These are phyloP conservation scores for Endotricha flammealis DNA, from an alignment of 2,888 invertebrate species.

Conservation along the genomic window DNA sequence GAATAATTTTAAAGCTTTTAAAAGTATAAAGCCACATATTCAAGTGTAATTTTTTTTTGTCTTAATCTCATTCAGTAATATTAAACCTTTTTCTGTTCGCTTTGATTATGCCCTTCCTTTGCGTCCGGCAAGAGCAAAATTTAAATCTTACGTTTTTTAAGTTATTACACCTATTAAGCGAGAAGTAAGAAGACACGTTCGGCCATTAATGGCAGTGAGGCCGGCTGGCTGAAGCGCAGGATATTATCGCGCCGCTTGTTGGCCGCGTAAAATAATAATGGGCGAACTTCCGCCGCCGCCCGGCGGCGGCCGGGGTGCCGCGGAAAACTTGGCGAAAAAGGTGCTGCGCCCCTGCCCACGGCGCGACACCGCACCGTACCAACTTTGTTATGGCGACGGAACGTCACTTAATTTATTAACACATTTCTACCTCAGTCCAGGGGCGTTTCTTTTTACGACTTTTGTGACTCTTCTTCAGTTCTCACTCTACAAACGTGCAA, in stretches of 20 bases:
- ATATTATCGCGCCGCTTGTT: constrained; percentile 80
- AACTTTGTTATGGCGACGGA: constrained; percentile 57
- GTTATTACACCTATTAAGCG: constrained; percentile 75
- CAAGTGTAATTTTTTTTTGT: too few relatives aligned
- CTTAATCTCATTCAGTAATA: too few relatives aligned
- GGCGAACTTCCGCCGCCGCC: constrained; percentile 78
- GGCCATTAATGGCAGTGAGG: constrained; percentile 63
- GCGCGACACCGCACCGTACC: constrained; percentile 55
- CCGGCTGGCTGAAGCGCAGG: constrained; percentile 58
- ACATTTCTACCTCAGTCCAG: constrained; percentile 56
- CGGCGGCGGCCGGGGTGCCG: constrained; percentile 37
- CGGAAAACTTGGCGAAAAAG: constrained; percentile 74
- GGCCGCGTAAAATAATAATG: constrained; percentile 80
- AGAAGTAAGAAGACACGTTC: constrained; percentile 74
- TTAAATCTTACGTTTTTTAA: constrained; percentile 64
- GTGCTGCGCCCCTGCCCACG: constrained; percentile 69
- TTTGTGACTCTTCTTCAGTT: constrained; percentile 60
- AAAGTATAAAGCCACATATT: too few relatives aligned
- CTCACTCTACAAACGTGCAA: constrained; percentile 48
- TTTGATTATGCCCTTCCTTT: constrained; percentile 9
- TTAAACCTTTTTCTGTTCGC: background rate
- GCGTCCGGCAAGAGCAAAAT: constrained; percentile 40
- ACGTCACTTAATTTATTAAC: constrained; percentile 79
- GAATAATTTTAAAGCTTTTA: too few relatives aligned
- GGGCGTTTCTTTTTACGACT: constrained; percentile 57